These are phyloP conservation scores for Neosalanx taihuensis DNA, from an alignment of 2,797 vertebrate genomes.

Conservation along the genomic window DNA sequence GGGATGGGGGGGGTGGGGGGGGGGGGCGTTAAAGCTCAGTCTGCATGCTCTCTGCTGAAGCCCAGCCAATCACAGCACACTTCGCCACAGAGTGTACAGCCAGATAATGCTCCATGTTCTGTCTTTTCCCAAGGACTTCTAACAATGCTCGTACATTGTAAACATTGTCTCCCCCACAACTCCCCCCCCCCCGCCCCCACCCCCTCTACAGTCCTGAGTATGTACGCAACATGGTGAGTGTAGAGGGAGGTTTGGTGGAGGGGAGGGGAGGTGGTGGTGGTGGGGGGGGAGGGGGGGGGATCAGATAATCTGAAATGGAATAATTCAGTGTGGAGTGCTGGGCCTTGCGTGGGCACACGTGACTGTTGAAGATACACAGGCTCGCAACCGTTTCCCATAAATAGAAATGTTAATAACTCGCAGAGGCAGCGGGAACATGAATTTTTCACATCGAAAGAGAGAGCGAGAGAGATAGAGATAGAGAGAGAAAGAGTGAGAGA, in stretches of 20 bases:
- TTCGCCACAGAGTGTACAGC: no score
- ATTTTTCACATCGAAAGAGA: conserved; percentile 42
- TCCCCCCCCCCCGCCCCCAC: no score
- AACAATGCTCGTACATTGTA: no score
- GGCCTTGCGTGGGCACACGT: conserved; percentile 51
- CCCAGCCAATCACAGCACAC: no score
- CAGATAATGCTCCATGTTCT: no score
- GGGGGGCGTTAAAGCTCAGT: no score
- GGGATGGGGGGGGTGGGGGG: no score
- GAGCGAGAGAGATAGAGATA: conserved; percentile 17
- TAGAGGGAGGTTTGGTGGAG: conserved; percentile 20
- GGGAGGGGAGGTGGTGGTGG: no score
- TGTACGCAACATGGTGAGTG: conserved; percentile 49
- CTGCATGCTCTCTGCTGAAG: no score
- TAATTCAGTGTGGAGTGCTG: conserved; percentile 62
- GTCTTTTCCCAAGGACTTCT: no score
- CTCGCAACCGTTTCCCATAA: conserved; percentile 63
- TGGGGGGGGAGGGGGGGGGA: conserved; percentile 31
- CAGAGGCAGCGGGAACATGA: conserved; percentile 59
- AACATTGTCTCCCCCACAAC: neutral
- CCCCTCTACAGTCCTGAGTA: conserved; percentile 13
- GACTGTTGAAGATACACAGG: conserved; percentile 49
- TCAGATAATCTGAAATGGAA: conserved; percentile 70
- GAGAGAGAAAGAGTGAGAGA: neutral
- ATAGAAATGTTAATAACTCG: conserved; percentile 71